Percentiles rank a stretch among this genome's conserved stretches.
These are phyloP conservation scores for Camponotus fellah DNA, from an alignment of 2,888 invertebrate species.

Conservation along the genomic window DNA sequence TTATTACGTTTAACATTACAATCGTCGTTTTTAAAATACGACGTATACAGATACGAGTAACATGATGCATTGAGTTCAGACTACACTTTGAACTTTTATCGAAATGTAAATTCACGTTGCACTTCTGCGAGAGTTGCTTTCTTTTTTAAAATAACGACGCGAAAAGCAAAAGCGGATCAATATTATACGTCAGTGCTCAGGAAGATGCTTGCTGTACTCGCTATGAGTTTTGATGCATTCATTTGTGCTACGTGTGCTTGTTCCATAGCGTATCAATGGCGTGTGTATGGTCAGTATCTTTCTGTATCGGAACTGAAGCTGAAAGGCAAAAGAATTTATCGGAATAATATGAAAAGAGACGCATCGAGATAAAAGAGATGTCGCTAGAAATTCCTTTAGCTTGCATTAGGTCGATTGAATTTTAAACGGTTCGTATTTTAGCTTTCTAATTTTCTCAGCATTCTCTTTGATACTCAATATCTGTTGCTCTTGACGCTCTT, in stretches of 20 bases:
- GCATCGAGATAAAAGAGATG: neutral
- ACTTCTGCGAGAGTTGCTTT: constrained; percentile 46
- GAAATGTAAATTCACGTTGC: constrained; percentile 43
- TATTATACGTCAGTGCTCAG: constrained; percentile 17
- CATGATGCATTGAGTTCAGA: constrained; percentile 14
- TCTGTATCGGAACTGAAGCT: constrained; percentile 9
- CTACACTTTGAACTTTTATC: constrained; percentile 38
- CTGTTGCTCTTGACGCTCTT: neutral
- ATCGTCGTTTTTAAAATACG: constrained; percentile 1
- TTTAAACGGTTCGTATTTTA: constrained; percentile 34
- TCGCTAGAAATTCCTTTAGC: constrained; percentile 11
- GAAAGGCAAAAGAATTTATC: constrained; percentile 31
- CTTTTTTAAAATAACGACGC: neutral
- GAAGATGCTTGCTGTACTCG: constrained; percentile 23
- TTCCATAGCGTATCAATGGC: constrained; percentile 11
- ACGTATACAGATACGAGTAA: neutral
- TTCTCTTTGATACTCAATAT: constrained; percentile 6
- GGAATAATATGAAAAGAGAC: neutral
- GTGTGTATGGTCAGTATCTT: constrained; percentile 15
- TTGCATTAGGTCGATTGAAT: constrained; percentile 34
- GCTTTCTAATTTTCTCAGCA: constrained; percentile 33
- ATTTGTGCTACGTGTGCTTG: constrained; percentile 29
- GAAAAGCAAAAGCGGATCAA: constrained; percentile 35
- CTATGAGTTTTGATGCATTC: constrained; percentile 42
- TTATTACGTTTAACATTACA: constrained; percentile 20